Base-by-base conservation (phyloP, 1,140 invertebrate species). In the Drosophila bifasciata region DNA sequence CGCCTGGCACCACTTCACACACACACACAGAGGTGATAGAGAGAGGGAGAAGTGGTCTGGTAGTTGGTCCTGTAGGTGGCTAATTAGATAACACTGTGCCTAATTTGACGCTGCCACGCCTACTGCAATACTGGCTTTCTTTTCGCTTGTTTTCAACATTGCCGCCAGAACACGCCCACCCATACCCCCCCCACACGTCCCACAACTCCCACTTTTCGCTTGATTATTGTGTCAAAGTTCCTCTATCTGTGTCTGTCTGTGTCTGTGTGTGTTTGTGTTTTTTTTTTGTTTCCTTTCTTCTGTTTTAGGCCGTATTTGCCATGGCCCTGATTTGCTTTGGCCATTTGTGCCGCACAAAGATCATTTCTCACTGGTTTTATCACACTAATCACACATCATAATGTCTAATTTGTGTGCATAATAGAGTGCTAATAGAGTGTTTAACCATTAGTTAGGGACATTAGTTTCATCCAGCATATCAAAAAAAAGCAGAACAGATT, bases 1-100 rank as follows among this genome's bases (percentile, higher is more conserved):
- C 81, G 83, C 83, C 81, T 88, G 83, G 83, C 75, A 89, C 83
- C 83, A 86, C 78, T 86, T 86, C 78, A 85, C 76, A 80, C 60
- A 62, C 56, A 66, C 39, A 46, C 48, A 46, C 23, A 49, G 9
- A 32, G 11, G 17, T 15, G 2, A 41, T 28, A 28, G 9, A n/a
- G 28, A n/a, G 15, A 25, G 21, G 62, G 25, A 21, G 52, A 28
- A 44, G 19, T 36, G 9, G 11, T n/a, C n/a, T 40, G 50, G 48
- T 72, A 44, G 40, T 39, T 49, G 41, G 19, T 50, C 49, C 51
- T 78, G 69, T 71, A 78, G 79, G 75, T 64, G 78, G 51, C 79
- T 86, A 88, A 86, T 86, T 86, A 88, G 83, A 83, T 86, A 78
- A 83, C 74, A 81, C 61, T 57, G 52, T 78, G 75, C 61, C 78